Base-by-base conservation (phyloP, 2,113 vertebrate genomes). In the Oryzias woworae region DNA sequence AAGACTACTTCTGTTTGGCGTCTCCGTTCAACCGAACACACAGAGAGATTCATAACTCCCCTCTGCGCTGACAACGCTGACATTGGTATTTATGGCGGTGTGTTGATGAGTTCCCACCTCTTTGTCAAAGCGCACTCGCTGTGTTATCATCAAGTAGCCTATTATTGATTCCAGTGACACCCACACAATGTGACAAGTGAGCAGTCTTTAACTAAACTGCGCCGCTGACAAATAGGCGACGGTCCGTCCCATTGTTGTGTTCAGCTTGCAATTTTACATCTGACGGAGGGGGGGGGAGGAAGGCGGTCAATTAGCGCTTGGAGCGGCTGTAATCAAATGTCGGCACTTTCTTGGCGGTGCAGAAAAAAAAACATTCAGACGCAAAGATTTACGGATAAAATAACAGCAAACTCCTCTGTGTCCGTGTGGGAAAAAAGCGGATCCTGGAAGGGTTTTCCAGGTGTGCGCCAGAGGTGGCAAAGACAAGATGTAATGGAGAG, bases 111-210 rank as follows among this genome's bases (percentile, higher is more conserved):
- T 46, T 72, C 69, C 77, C 71, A 36, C 82, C 79, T 78, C 68
- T 69, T 46, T 47, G 72, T 72, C 75, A 61, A 62, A 18, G 72
- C 80, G 64, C 6, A 61, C 71, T 70, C n/a, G 10, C 65, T 66
- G 36, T 68, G 62, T 67, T 74, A 82, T 81, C 74, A 74, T 82
- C 74, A 60, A 49, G 71, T 80, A 64, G 77, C 60, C 77, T 62
- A 53, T 78, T 82, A 87, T 81, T 75, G 85, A 87, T 84, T 79
- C 85, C 57, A 41, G 64, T 62, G 77, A 84, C 85, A 77, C 77
- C 79, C 82, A 72, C 71, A 80, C 77, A 80, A 74, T 74, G 77
- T 74, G 77, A 81, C 75, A 75, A 81, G 72, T 24, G 69, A 78
- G 75, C 43, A 50, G 69, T 83, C 82, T 83, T 83, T 83, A 79